Conservation (phyloP, 2,888 invertebrate genomes). For the Dicroscelio sp. region DNA sequence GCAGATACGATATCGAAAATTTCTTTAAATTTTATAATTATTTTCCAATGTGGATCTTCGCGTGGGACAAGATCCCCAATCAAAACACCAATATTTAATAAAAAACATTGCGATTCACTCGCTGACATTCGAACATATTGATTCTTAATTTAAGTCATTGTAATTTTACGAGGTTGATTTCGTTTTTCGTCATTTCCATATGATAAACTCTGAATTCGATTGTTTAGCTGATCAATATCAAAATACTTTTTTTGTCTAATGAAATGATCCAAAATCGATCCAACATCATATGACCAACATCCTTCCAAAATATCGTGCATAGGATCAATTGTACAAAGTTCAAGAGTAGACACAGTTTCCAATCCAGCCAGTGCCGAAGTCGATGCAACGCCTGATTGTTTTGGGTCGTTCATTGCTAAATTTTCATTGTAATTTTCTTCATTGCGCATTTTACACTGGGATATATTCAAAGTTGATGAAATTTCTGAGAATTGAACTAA, state of each 20-base stretch:
- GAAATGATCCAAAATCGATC: conserved; percentile 30
- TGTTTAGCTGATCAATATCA: conserved; percentile 17
- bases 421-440: conserved; percentile 41
- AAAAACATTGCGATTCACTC: conserved; percentile 73
- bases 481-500: conserved; percentile 4
- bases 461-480: conserved; percentile 13
- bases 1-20: conserved; percentile 73
- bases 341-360: conserved; percentile 12
- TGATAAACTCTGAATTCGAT: conserved; percentile 5
- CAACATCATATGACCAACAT: conserved; percentile 10
- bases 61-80: conserved; percentile 69
- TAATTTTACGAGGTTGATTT: conserved; percentile 19
- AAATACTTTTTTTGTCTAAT: conserved; percentile 13
- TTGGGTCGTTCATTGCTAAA: conserved; percentile 44
- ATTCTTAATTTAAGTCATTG: not conserved
- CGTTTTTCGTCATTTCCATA: conserved; percentile 23
- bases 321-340: conserved; percentile 56
- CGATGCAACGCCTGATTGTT: conserved; percentile 54
- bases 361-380: conserved; percentile 46
- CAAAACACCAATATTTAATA: conserved; percentile 68
- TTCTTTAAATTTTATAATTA: conserved; percentile 76
- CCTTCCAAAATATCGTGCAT: conserved; percentile 62
- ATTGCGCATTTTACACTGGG: conserved; percentile 22
- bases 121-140: not conserved
- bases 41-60: conserved; percentile 69